Evolutionary conservation across 1,140 invertebrate genomes (phyloP), one percentile per base, ranked within the genome.

Genomic region (Galleria mellonella): DNA sequence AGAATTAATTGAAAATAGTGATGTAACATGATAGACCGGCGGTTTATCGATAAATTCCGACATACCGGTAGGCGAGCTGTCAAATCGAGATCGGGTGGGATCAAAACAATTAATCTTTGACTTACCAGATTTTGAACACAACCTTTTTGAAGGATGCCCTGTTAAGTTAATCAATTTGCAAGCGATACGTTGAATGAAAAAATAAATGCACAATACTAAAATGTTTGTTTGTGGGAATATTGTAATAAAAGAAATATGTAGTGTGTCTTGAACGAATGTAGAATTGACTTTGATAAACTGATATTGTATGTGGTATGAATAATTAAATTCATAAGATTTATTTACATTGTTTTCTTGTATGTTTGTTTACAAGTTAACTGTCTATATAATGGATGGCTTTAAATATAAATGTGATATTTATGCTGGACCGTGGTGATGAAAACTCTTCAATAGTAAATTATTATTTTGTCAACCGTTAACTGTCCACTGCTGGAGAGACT

Each of bases 91-190:
- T 49, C 48, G 44, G 53, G 36, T 37, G 51, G 56, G 66, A 76
- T 76, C 71, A 67, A 72, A 73, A 76, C 64, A 74, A 79, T 79
- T 76, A 73, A 71, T 79, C 73, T 79, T 52, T 39, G 45, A 49
- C 52, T 72, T 72, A 69, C 70, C 61, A 62, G 43, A 59, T 71
- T 59, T 61, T 55, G 49, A 60, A 53, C 38, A 50, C 51, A 55
- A 70, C 68, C 61, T 66, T 68, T 23, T 54, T 41, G 46, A 48
- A 32, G 38, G 45, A 52, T 52, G 49, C 47, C 33, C 15, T 38
- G 56, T 48, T 68, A 64, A 63, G 67, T 74, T 74, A 71, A 79
- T 79, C 65, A 78, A 74, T 79, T 77, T 75, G 58, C 67, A 35
- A 48, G 49, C 51, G 48, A 55, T 56, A 44, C 55, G 41, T 46